Conservation (phyloP, 92 coral and sea anemone genomes). For the Epizoanthus stellaris region DNA sequence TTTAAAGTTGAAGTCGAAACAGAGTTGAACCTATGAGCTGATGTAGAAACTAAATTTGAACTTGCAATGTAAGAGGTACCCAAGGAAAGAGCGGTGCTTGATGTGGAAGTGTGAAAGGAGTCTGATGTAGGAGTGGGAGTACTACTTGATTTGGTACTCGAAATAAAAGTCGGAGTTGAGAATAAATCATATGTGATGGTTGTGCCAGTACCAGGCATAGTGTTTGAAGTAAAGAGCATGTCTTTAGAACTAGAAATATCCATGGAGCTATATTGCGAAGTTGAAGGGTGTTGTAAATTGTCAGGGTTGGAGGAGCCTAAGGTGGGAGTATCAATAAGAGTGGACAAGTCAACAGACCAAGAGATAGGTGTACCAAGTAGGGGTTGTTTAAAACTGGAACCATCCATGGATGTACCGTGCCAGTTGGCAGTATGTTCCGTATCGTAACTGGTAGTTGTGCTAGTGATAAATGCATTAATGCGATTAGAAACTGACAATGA, state of each 20-base stretch:
- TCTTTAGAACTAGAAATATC: background rate
- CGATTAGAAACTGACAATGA: background rate
- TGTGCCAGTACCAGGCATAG: background rate
- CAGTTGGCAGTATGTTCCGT: background rate
- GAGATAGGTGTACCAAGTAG: background rate
- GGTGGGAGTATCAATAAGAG: background rate
- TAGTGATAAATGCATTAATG: background rate
- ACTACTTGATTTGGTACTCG: background rate
- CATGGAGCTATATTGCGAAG: background rate
- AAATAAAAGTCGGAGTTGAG: background rate
- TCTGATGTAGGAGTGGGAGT: background rate
- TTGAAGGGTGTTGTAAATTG: background rate
- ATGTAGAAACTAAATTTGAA: background rate
- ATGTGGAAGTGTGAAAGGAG: background rate
- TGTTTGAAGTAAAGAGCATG: background rate
- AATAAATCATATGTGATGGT: background rate
- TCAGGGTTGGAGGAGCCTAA: background rate
- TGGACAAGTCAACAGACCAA: background rate
- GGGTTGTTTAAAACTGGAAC: background rate
- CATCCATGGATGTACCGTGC: background rate
- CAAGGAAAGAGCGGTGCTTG: background rate
- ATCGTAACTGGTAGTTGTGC: background rate
- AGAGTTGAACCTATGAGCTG: background rate
- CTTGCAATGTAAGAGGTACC: background rate
- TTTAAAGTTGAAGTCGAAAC: background rate